Base-by-base conservation (phyloP, 2,797 vertebrate species). In the Poeciliopsis presidionis region DNA sequence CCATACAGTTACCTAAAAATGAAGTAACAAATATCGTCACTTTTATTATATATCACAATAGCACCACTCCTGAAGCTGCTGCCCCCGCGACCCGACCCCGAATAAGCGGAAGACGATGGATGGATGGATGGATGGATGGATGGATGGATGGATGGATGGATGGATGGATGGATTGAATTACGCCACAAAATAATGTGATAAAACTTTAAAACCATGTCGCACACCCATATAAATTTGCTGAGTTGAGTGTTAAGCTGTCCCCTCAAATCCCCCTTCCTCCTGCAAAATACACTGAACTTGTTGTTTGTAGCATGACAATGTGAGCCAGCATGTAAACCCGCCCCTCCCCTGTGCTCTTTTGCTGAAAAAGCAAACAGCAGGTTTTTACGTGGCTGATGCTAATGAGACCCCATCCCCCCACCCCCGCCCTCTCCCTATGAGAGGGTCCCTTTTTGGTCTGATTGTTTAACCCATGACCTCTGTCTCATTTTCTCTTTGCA, bases 341-440 rank as follows among this genome's bases (percentile, higher is more conserved):
- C 81, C 86, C 85, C 86, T 76, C 79, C 78, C 72, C 75, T 78
- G 53, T 71, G 73, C 83, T 79, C 92, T 81, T 82, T 95, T 95
- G 93, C 95, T 93, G 75, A 93, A 89, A 93, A 84, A 89, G 89
- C 90, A 90, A 88, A 91, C 89, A 82, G 86, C 88, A 79, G 88
- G 85, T 94, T 93, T 93, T 91, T 84, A 88, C 87, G 87, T 75
- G 75, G 79, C 81, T 79, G 84, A 36, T 85, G 83, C 90, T 91
- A 94, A 91, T 92, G 87, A 81, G 80, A 75, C 28, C 73, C 36
- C 82, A 82, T n/a, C 82, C 41, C 41, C 82, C 57, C 13, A 70
- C 41, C 82, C 57, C 43, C 72, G 4, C 55, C 65, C 36, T 82
- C 83, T 46, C 43, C 77, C 74, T 67, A 63, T 61, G 41, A 74